A percentile compares a stretch with the other conserved stretches of the same genome.
These are phyloP conservation scores for Drosophila colorata DNA, from an alignment of 2,888 invertebrate genomes.

Conservation along the genomic window DNA sequence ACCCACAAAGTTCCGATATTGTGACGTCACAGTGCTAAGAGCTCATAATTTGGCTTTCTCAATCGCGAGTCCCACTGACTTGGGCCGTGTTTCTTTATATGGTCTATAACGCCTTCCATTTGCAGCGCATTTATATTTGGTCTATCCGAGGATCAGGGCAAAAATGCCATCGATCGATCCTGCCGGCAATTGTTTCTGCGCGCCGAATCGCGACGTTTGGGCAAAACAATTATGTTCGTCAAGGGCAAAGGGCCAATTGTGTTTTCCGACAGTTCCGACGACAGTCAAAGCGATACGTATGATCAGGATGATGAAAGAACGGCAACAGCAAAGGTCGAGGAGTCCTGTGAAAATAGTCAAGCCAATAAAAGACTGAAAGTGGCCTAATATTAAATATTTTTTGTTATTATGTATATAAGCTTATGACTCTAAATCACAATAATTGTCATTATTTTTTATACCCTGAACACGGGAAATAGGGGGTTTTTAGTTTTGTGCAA, in stretches of 20 bases:
- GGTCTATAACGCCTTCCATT: neutral
- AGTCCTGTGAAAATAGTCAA: slow-evolving; percentile 15
- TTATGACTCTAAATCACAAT: too few species aligned
- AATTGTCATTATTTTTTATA: too few species aligned
- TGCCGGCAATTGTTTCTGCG: slow-evolving; percentile 88
- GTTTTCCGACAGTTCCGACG: slow-evolving; percentile 73
- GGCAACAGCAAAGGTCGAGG: slow-evolving; percentile 14
- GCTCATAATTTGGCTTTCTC: too few species aligned
- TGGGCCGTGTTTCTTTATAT: neutral
- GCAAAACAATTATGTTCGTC: slow-evolving; percentile 86
- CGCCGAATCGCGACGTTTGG: slow-evolving; percentile 87
- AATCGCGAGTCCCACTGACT: too few species aligned
- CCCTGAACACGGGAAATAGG: too few species aligned
- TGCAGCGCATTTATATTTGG: slow-evolving; percentile 89
- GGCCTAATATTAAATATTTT: neutral
- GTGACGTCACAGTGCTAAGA: too few species aligned
- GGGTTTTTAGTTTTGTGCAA: too few species aligned
- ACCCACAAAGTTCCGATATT: too few species aligned
- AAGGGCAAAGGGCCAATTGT: slow-evolving; percentile 84
- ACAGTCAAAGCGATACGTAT: slow-evolving; percentile 28
- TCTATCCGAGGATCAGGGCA: slow-evolving; percentile 89
- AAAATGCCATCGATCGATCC: slow-evolving; percentile 88
- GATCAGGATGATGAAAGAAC: slow-evolving; percentile 28
- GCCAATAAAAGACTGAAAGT: slow-evolving; percentile 63
- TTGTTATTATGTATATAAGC: neutral